phyloP scores from a whole-genome alignment of 2,888 invertebrate species.

The Heliconius ismenius region DNA sequence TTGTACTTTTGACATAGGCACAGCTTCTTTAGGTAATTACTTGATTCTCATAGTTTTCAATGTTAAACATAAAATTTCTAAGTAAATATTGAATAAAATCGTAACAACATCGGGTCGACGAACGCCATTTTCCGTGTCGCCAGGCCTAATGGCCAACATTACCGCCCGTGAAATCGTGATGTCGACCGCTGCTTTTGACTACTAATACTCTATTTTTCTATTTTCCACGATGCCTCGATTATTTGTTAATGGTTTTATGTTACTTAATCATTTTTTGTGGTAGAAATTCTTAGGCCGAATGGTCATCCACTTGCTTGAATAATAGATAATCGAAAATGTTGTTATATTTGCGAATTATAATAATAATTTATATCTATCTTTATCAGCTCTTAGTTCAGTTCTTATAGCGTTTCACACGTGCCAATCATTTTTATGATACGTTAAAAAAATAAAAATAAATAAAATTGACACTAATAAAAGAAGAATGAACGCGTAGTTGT shows the following conservation, averaged over 20 bases:
- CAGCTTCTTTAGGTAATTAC: neutral
- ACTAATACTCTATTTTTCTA: constrained; percentile 67
- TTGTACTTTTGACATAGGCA: neutral
- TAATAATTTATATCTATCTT: neutral
- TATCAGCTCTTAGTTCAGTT: too few species aligned
- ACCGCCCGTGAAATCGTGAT: constrained; percentile 73
- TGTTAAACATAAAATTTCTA: neutral
- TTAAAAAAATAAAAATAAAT: too few species aligned
- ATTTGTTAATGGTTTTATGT: constrained; percentile 37
- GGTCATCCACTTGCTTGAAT: neutral
- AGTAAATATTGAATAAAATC: constrained; percentile 27
- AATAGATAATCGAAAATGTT: neutral
- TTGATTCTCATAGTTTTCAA: neutral
- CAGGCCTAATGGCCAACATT: constrained; percentile 69
- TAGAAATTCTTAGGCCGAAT: constrained; percentile 9
- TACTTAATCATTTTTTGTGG: neutral
- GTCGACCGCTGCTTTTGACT: constrained; percentile 59
- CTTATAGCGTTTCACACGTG: too few species aligned
- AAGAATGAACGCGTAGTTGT: too few species aligned
- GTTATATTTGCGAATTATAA: neutral
- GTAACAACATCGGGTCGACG: constrained; percentile 58
- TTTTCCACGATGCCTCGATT: constrained; percentile 52
- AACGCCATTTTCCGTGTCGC: constrained; percentile 68
- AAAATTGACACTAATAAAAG: too few species aligned
- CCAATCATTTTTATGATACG: too few species aligned